Base-by-base conservation (phyloP, 1,140 invertebrate genomes). In the Brachionus asplanchnoidis region DNA sequence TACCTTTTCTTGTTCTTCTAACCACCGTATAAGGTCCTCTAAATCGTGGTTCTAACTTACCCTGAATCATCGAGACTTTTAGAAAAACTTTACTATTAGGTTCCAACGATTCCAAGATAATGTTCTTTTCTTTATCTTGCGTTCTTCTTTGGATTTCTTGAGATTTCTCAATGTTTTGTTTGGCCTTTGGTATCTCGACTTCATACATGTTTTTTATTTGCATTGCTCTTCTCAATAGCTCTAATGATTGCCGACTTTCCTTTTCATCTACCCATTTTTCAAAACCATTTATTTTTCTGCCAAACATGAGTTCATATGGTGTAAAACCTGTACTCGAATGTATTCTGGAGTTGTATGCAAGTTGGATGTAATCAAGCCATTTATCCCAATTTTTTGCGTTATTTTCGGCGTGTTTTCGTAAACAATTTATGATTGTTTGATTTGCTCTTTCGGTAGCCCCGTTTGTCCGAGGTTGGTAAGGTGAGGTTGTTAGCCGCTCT, bases 281-380 rank as follows among this genome's bases (percentile, higher is more conserved):
- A 65, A 80, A n/a, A 65, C 78, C 0, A 12, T 56, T 11, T 32
- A n/a, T 26, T 56, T n/a, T 20, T 53, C 78, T 32, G 3, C 46
- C 78, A 42, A 80, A 80, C 78, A 80, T 78, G n/a, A 78, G 73
- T 78, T 78, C 36, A 28, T 78, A 78, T 14, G 73, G 75, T 32
- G 75, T 78, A 56, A 50, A 56, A 26, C 14, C 20, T n/a, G 75
- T 78, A 20, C 20, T 44, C 11, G 42, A 78, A 26, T 78, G 75
- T 78, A 50, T 17, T 26, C 11, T 78, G 6, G 50, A 50, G 9
- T 56, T 78, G 40, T 50, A 78, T 26, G 32, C 40, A 3, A 78
- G 28, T 23, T 26, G 6, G 20, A 78, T 56, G 36, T 46, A 46
- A 56, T 78, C 75, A 20, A 78, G 20, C 75, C 42, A 78, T 46